Percentiles rank a stretch among this genome's conserved stretches.
Evolutionary conservation across 2,888 invertebrate genomes (phyloP).

Genomic region (Escarpia spicata): DNA sequence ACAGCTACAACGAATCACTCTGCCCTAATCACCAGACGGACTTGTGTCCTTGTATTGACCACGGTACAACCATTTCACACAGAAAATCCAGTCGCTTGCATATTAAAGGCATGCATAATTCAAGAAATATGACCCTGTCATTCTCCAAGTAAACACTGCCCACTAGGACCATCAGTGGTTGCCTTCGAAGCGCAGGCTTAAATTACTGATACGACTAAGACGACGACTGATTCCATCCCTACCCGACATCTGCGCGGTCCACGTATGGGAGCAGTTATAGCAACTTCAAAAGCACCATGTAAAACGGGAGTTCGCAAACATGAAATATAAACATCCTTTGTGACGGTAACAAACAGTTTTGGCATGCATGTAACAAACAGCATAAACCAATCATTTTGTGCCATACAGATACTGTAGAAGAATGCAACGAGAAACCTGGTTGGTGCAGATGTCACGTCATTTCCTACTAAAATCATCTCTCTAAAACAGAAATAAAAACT

Average conservation of each 20-base stretch:
- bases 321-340: background rate
- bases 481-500: background rate
- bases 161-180: background rate
- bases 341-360: background rate
- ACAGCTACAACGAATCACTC: slow-evolving; percentile 12
- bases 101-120: background rate
- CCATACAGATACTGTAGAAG: background rate
- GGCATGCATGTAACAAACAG: background rate
- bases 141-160: background rate
- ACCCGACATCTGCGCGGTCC: background rate
- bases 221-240: background rate
- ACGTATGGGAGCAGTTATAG: background rate
- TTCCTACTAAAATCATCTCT: background rate
- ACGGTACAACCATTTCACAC: background rate
- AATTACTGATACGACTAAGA: slow-evolving; percentile 1
- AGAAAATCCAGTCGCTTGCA: background rate
- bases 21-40: slow-evolving; percentile 10
- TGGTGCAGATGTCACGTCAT: background rate
- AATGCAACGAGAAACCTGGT: background rate
- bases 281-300: background rate
- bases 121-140: slow-evolving; percentile 16
- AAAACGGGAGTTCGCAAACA: background rate
- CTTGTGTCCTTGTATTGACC: background rate
- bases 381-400: background rate
- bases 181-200: background rate